Evolutionary conservation across 2,797 vertebrate genomes (phyloP).

Genomic region (Jordanella pulchra): DNA sequence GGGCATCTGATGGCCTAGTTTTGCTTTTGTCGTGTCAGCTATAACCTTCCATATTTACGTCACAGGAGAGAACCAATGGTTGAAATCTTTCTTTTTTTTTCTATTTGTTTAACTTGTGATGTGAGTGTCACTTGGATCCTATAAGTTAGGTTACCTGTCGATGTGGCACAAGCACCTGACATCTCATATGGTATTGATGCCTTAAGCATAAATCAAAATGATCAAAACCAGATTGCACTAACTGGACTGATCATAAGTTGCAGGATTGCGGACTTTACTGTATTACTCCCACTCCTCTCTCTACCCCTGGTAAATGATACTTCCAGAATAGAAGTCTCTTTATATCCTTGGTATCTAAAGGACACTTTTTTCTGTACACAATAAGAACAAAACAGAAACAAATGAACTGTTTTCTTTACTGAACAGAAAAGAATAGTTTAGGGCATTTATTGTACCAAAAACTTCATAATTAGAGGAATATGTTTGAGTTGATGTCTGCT

Average conservation of each 20-base stretch:
- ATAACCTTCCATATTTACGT: constrained; percentile 35
- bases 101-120: constrained; percentile 4
- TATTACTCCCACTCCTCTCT: constrained; percentile 61
- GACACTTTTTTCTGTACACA: constrained; percentile 52
- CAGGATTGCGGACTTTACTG: constrained; percentile 59
- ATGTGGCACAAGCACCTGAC: constrained; percentile 61
- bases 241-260: constrained; percentile 53
- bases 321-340: constrained; percentile 72
- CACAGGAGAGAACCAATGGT: constrained; percentile 20
- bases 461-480: constrained; percentile 63
- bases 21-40: constrained; percentile 44
- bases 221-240: constrained; percentile 73
- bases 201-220: constrained; percentile 80
- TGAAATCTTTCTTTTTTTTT: constrained; percentile 38
- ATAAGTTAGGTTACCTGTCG: constrained; percentile 71
- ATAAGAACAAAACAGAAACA: constrained; percentile 47
- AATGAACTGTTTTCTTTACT: neutral
- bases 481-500: constrained; percentile 19
- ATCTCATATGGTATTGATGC: constrained; percentile 62
- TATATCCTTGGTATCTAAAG: constrained; percentile 62
- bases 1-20: constrained; percentile 71
- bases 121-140: constrained; percentile 65
- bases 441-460: constrained; percentile 45
- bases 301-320: constrained; percentile 77
- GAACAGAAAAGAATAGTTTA: constrained; percentile 45